Evolutionary conservation across 1,140 invertebrate species (phyloP).

Genomic region (Pachyrhynchus sulphureomaculatus): DNA sequence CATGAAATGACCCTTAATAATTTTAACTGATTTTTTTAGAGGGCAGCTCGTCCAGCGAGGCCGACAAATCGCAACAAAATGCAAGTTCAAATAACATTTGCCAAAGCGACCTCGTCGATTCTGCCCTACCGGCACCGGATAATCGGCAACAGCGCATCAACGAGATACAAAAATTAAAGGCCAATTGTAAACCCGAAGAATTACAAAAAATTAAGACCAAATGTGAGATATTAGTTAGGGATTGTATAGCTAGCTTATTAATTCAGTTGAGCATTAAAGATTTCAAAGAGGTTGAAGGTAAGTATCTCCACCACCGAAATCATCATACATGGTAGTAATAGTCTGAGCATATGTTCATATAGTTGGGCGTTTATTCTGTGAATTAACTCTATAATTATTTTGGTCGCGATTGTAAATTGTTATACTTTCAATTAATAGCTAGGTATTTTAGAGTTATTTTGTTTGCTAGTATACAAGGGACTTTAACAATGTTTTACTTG

Average conservation of each 20-base stretch:
- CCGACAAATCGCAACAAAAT: slow-evolving; percentile 47
- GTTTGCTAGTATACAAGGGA: too few relatives aligned
- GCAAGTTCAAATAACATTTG: slow-evolving; percentile 52
- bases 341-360: too few relatives aligned
- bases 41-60: slow-evolving; percentile 34
- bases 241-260: slow-evolving; percentile 77
- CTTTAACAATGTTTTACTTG: too few relatives aligned
- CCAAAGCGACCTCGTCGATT: slow-evolving; percentile 68
- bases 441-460: too few relatives aligned
- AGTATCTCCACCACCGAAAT: slow-evolving; percentile 3
- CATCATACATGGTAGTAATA: too few relatives aligned
- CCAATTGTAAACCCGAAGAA: slow-evolving; percentile 79
- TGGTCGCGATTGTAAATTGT: too few relatives aligned
- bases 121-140: slow-evolving; percentile 63
- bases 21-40: slow-evolving; percentile 31
- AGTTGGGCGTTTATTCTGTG: too few relatives aligned
- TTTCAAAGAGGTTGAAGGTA: slow-evolving; percentile 84
- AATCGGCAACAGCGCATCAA: slow-evolving; percentile 65
- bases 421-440: too few relatives aligned
- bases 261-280: slow-evolving; percentile 77
- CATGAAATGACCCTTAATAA: too few relatives aligned
- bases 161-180: slow-evolving; percentile 70
- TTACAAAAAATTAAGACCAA: slow-evolving; percentile 69
- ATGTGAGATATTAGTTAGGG: slow-evolving; percentile 62
- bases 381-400: too few relatives aligned